phyloP scores from a whole-genome alignment of 2,888 invertebrate genomes.

The Agriopis marginaria region DNA sequence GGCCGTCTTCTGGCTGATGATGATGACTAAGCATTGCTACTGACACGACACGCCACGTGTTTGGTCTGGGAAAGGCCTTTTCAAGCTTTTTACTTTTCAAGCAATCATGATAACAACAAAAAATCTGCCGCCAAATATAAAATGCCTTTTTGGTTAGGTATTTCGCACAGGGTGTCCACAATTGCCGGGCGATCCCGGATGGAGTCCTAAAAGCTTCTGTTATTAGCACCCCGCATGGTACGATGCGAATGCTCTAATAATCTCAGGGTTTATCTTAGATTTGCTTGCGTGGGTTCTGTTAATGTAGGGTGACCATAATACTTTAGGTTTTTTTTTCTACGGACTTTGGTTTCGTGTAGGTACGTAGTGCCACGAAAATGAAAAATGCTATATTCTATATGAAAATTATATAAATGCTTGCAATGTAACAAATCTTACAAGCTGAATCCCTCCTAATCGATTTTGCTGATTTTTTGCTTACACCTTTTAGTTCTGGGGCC shows the following conservation, averaged over 20 bases:
- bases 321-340: no score
- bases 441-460: no score
- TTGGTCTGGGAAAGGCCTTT: not conserved
- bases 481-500: no score
- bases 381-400: no score
- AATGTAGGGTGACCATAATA: conserved; percentile 29
- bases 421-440: no score
- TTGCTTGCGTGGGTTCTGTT: conserved; percentile 6
- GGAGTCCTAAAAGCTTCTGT: conserved; percentile 10
- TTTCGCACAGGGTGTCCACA: conserved; percentile 19
- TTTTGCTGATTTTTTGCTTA: no score
- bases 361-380: no score
- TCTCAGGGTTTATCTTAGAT: conserved; percentile 24
- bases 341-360: no score
- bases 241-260: conserved; percentile 19
- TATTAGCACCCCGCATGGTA: conserved; percentile 21
- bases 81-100: not conserved
- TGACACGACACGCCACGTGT: no score
- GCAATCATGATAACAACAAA: not conserved
- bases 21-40: no score
- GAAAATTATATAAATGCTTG: no score
- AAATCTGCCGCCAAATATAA: conserved; percentile 9
- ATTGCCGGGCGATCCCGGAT: conserved; percentile 16
- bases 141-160: conserved; percentile 1
- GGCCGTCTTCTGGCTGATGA: no score